Percentiles rank a stretch among this genome's conserved stretches.
phyloP scores from a whole-genome alignment of 2,797 vertebrate species.

The Pseudomugil tenellus region DNA sequence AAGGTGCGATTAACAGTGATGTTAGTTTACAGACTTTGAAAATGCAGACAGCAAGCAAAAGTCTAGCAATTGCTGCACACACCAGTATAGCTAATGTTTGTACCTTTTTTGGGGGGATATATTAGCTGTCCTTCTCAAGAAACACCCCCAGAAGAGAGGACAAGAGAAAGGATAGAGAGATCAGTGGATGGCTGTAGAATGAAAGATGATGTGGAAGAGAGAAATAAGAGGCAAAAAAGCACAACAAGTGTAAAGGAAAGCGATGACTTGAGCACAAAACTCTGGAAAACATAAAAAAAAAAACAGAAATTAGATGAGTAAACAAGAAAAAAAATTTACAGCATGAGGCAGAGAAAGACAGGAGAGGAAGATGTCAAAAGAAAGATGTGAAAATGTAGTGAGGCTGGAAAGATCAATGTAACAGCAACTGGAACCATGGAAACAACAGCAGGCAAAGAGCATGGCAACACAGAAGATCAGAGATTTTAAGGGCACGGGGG shows the following conservation, averaged over 20 bases:
- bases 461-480: constrained; percentile 20
- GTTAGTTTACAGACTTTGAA: constrained; percentile 57
- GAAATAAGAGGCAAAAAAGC: constrained; percentile 71
- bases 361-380: constrained; percentile 15
- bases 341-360: constrained; percentile 74
- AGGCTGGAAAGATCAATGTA: constrained; percentile 46
- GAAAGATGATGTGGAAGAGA: constrained; percentile 76
- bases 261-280: constrained; percentile 83
- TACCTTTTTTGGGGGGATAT: constrained; percentile 96
- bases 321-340: constrained; percentile 54
- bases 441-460: constrained; percentile 40
- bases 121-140: constrained; percentile 94
- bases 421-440: constrained; percentile 43
- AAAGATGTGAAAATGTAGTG: constrained; percentile 33
- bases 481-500: constrained; percentile 26
- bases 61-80: constrained; percentile 55
- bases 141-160: constrained; percentile 86
- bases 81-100: constrained; percentile 58
- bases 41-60: constrained; percentile 58
- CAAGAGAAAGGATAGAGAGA: constrained; percentile 82
- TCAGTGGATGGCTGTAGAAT: constrained; percentile 86
- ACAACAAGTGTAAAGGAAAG: constrained; percentile 74
- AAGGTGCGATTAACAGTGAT: constrained; percentile 28
- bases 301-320: constrained; percentile 80
- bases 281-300: constrained; percentile 86